Percentiles rank a stretch among this genome's conserved stretches.
phyloP scores from a whole-genome alignment of 2,888 invertebrate genomes.

The Caenorhabditis sp. region DNA sequence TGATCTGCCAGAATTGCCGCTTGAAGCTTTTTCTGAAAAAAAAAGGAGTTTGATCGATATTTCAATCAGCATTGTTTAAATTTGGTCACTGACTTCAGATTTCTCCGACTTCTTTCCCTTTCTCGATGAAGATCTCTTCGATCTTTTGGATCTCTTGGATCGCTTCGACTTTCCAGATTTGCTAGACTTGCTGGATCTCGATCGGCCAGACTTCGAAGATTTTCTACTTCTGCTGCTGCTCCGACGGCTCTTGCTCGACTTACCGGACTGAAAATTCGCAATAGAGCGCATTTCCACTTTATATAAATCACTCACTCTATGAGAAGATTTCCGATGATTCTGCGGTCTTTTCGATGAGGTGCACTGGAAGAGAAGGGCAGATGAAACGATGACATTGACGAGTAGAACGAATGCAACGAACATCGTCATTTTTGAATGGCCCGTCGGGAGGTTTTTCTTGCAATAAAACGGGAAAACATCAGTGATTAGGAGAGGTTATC shows the following conservation, averaged over 20 bases:
- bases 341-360: slow-evolving; percentile 20
- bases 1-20: slow-evolving; percentile 55
- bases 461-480: no score
- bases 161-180: slow-evolving; percentile 30
- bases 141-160: slow-evolving; percentile 13
- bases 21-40: slow-evolving; percentile 37
- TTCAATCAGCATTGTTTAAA: no score
- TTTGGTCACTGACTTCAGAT: no score
- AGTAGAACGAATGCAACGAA: slow-evolving; percentile 43
- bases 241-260: slow-evolving; percentile 11
- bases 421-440: slow-evolving; percentile 19
- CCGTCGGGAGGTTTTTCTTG: not conserved
- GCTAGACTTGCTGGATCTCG: slow-evolving; percentile 10
- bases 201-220: slow-evolving; percentile 1
- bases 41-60: no score
- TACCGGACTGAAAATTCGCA: slow-evolving; percentile 19
- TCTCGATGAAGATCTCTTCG: slow-evolving; percentile 5
- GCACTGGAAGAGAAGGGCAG: slow-evolving; percentile 42
- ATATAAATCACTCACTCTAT: slow-evolving; percentile 19
- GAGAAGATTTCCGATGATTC: slow-evolving; percentile 19
- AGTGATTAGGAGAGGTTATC: no score
- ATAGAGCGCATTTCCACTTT: no score
- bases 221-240: slow-evolving; percentile 4
- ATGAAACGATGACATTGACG: slow-evolving; percentile 20
- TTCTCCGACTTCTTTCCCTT: slow-evolving; percentile 9